Conservation (phyloP, 1,140 invertebrate genomes). For the Chymomyza costata region DNA sequence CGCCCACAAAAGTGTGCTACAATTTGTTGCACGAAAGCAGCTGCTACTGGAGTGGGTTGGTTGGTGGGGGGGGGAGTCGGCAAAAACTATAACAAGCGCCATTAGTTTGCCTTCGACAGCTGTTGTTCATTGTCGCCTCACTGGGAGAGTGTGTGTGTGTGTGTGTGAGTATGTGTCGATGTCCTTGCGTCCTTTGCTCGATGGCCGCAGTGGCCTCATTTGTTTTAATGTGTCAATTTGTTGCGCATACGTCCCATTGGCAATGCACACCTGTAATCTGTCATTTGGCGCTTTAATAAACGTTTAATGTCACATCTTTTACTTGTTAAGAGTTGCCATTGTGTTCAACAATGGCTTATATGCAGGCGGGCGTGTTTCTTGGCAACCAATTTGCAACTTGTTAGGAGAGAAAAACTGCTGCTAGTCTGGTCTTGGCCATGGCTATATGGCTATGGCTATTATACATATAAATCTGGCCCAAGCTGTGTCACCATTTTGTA, state of each 20-base stretch:
- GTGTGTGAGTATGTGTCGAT: too few species aligned
- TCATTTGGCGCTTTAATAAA: slow-evolving; percentile 55
- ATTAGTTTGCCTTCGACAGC: slow-evolving; percentile 60
- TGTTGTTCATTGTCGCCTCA: slow-evolving; percentile 10
- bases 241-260: slow-evolving; percentile 28
- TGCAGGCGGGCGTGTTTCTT: slow-evolving; percentile 16
- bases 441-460: too few species aligned
- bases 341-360: too few species aligned
- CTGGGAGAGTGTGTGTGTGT: too few species aligned
- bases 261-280: slow-evolving; percentile 55
- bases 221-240: slow-evolving; percentile 73
- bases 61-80: background rate
- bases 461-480: too few species aligned
- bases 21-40: slow-evolving; percentile 16
- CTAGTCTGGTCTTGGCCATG: too few species aligned
- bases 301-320: slow-evolving; percentile 45
- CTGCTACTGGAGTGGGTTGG: too few species aligned
- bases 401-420: too few species aligned
- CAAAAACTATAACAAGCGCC: slow-evolving; percentile 53
- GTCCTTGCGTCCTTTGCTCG: background rate
- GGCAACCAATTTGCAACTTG: too few species aligned
- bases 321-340: background rate
- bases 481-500: too few species aligned
- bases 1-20: slow-evolving; percentile 20
- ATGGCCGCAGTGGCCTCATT: slow-evolving; percentile 60